A percentile compares a stretch with the other conserved stretches of the same genome.
Evolutionary conservation across 2,797 vertebrate genomes (phyloP).

Genomic region (Chrosomus eos): DNA sequence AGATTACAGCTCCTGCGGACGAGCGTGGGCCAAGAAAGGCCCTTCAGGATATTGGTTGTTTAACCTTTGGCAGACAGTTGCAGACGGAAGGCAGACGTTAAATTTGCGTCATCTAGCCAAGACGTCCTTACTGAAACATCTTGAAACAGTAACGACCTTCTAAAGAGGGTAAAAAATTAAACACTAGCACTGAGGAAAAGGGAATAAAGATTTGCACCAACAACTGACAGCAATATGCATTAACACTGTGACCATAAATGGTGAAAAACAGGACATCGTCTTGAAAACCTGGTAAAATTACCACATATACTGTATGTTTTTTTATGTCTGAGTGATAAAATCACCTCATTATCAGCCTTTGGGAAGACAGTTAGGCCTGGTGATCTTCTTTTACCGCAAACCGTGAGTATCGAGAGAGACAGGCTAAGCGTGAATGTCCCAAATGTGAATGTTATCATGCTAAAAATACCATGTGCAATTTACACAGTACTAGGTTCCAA

Average conservation of each 20-base stretch:
- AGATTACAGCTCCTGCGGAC: slow-evolving; percentile 63
- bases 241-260: neutral
- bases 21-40: slow-evolving; percentile 53
- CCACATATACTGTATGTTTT: neutral
- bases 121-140: neutral
- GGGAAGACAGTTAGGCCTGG: neutral
- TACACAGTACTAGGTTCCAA: slow-evolving; percentile 8
- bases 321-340: neutral
- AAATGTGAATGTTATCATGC: no score
- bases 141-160: neutral
- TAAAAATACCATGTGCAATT: slow-evolving; percentile 20
- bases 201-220: neutral
- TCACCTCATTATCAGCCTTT: neutral
- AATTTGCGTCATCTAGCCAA: neutral
- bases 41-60: slow-evolving; percentile 67
- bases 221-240: neutral
- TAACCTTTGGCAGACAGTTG: slow-evolving; percentile 63
- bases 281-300: neutral
- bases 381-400: neutral
- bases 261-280: neutral
- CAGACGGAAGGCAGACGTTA: slow-evolving; percentile 49
- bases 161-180: neutral
- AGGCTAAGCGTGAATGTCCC: neutral
- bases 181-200: neutral
- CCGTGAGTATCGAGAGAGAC: neutral